Conservation (phyloP, 2,888 invertebrate species). For the Leptinotarsa tumamoca region DNA sequence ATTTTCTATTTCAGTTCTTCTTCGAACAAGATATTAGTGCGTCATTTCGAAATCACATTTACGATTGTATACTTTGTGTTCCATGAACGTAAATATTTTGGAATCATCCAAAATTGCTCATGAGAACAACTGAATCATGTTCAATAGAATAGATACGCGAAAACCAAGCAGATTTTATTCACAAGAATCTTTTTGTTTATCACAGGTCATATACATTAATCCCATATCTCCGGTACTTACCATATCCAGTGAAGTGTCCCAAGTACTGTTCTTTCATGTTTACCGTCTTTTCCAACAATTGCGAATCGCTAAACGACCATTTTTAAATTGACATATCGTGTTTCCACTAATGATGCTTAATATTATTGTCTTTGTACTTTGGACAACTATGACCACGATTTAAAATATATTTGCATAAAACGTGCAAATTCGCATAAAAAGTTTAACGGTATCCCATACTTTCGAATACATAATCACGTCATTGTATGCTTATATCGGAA, state of each 20-base stretch:
- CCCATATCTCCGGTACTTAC: background rate
- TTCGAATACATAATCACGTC: conserved; percentile 60
- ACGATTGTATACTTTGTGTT: too few relatives aligned
- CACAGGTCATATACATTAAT: background rate
- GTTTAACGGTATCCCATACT: conserved; percentile 53
- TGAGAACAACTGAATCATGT: too few relatives aligned
- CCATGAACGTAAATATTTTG: too few relatives aligned
- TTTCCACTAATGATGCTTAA: conserved; percentile 50
- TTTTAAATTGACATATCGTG: conserved; percentile 51
- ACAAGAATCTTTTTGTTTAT: background rate
- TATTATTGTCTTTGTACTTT: conserved; percentile 52
- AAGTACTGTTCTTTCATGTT: conserved; percentile 6
- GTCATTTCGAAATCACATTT: too few relatives aligned
- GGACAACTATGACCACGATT: conserved; percentile 55
- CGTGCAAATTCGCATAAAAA: conserved; percentile 59
- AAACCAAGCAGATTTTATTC: background rate
- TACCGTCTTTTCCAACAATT: conserved; percentile 17
- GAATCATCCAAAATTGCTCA: too few relatives aligned
- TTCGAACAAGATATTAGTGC: too few relatives aligned
- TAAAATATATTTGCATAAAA: conserved; percentile 49
- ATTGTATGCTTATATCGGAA: conserved; percentile 63
- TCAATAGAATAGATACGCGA: too few relatives aligned
- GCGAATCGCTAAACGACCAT: conserved; percentile 6
- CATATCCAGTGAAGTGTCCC: background rate
- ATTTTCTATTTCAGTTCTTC: too few relatives aligned